Percentiles rank a stretch among this genome's conserved stretches.
phyloP scores from a whole-genome alignment of 35 echinoderm and acorn worm species.

The Apostichopus parvimensis region DNA sequence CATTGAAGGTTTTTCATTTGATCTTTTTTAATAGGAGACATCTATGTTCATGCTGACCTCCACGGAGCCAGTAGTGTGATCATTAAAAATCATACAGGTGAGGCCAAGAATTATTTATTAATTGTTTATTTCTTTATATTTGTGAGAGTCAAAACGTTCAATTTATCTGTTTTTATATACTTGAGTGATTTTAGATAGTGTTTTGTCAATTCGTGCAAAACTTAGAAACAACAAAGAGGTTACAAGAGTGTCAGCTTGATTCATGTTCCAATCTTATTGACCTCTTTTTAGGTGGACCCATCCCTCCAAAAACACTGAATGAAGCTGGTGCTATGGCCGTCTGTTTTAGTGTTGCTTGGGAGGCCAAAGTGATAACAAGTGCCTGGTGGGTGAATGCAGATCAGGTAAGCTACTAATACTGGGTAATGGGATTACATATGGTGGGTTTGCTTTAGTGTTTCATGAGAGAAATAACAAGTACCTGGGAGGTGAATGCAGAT shows the following conservation, averaged over 20 bases:
- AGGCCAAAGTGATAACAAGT: slow-evolving; percentile 97
- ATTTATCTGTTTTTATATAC: no score
- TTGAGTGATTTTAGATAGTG: no score
- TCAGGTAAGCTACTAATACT: slow-evolving; percentile 64
- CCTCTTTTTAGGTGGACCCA: slow-evolving; percentile 57
- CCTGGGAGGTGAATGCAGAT: slow-evolving; percentile 91
- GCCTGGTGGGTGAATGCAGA: slow-evolving; percentile 97
- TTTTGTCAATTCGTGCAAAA: no score
- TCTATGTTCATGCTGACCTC: slow-evolving; percentile 96
- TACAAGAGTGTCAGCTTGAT: no score
- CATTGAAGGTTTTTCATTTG: not conserved
- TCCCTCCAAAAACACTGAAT: slow-evolving; percentile 96
- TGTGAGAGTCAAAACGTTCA: no score
- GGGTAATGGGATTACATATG: no score
- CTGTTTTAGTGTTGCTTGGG: slow-evolving; percentile 98
- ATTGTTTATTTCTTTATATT: no score
- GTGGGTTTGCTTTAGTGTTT: slow-evolving; percentile 71
- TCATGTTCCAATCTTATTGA: not conserved
- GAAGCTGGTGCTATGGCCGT: slow-evolving; percentile 96
- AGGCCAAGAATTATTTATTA: not conserved
- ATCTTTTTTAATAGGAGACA: slow-evolving; percentile 56
- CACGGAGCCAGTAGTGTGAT: slow-evolving; percentile 98
- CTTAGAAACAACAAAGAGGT: no score
- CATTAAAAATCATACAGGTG: slow-evolving; percentile 88
- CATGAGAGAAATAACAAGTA: slow-evolving; percentile 98